phyloP scores from a whole-genome alignment of 2,888 invertebrate genomes.

The Ophion ellenae region DNA sequence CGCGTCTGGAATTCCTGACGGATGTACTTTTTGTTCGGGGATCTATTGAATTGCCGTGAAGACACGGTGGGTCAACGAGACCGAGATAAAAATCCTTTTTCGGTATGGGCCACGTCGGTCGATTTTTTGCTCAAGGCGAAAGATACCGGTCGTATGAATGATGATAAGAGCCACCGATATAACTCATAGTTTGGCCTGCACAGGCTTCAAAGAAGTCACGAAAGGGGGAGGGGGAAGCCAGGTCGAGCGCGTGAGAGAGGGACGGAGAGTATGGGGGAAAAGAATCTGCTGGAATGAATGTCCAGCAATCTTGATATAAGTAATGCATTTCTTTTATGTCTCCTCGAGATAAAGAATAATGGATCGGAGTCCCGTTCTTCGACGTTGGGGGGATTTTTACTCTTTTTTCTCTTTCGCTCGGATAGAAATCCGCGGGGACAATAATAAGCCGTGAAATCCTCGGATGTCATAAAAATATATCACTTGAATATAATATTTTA shows the following conservation, averaged over 20 bases:
- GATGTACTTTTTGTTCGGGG: background rate
- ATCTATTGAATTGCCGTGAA: background rate
- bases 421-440: slow-evolving; percentile 66
- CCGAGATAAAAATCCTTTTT: background rate
- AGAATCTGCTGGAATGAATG: slow-evolving; percentile 74
- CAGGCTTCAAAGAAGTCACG: slow-evolving; percentile 20
- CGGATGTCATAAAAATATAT: slow-evolving; percentile 66
- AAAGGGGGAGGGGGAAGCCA: slow-evolving; percentile 15
- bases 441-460: slow-evolving; percentile 68
- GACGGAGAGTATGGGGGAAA: slow-evolving; percentile 59
- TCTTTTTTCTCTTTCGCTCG: slow-evolving; percentile 32
- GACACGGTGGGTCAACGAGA: background rate
- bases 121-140: background rate
- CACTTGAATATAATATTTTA: slow-evolving; percentile 58
- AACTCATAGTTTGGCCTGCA: slow-evolving; percentile 51
- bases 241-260: slow-evolving; percentile 17
- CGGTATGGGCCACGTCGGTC: background rate
- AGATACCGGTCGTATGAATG: slow-evolving; percentile 44
- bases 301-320: slow-evolving; percentile 81
- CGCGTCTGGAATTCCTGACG: too few relatives aligned
- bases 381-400: slow-evolving; percentile 72
- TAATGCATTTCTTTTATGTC: slow-evolving; percentile 82
- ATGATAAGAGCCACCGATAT: slow-evolving; percentile 52
- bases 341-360: slow-evolving; percentile 82
- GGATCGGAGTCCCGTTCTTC: slow-evolving; percentile 74